Conservation (phyloP, 2,113 vertebrate genomes). For the Cacatua alba region DNA sequence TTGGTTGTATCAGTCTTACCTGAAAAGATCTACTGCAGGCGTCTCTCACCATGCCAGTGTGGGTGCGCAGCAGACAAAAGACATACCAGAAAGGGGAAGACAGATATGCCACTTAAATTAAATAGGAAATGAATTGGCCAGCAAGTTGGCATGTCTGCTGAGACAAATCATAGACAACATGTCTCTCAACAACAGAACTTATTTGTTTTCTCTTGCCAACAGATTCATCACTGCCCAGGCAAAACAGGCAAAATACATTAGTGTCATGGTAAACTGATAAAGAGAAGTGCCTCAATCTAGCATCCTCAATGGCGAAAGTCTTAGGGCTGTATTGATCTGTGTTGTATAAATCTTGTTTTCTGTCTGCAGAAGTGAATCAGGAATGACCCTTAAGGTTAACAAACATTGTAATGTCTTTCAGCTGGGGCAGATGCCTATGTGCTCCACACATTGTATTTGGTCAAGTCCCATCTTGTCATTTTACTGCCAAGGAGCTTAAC, state of each 20-base stretch:
- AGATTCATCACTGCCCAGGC: conserved; percentile 96
- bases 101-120: conserved; percentile 89
- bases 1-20: conserved; percentile 42
- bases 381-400: conserved; percentile 95
- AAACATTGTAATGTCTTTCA: conserved; percentile 97
- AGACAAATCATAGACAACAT: conserved; percentile 96
- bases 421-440: conserved; percentile 85
- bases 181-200: conserved; percentile 89
- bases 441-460: conserved; percentile 90
- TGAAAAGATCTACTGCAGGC: conserved; percentile 69
- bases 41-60: conserved; percentile 73
- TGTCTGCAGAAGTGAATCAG: conserved; percentile 95
- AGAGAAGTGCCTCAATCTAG: conserved; percentile 90
- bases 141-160: conserved; percentile 89
- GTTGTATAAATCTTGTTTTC: conserved; percentile 99
- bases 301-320: conserved; percentile 88
- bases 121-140: conserved; percentile 91
- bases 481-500: conserved; percentile 88
- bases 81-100: conserved; percentile 87
- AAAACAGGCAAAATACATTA: conserved; percentile 98
- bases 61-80: conserved; percentile 86
- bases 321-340: conserved; percentile 94
- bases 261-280: conserved; percentile 97
- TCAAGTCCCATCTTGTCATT: conserved; percentile 91
- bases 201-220: conserved; percentile 90